phyloP scores from a whole-genome alignment of 2,888 invertebrate species.

The Pterobdella sp. region DNA sequence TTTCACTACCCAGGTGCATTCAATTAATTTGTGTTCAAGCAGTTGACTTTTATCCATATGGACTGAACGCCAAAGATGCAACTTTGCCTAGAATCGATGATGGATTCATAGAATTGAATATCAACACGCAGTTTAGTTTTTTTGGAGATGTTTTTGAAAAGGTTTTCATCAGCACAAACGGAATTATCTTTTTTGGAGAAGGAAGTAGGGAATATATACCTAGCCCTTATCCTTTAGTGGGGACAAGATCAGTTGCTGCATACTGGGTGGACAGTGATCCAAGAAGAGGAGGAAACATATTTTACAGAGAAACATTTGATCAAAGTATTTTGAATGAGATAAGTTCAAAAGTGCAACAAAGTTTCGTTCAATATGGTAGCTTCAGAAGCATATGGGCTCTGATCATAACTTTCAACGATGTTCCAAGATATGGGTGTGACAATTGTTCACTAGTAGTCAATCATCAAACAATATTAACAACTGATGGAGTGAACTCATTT shows the following conservation, averaged over 20 bases:
- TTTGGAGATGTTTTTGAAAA: slow-evolving; percentile 21
- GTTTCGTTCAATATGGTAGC: slow-evolving; percentile 13
- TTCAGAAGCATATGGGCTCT: slow-evolving; percentile 26
- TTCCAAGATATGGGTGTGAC: slow-evolving; percentile 15
- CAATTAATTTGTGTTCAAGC: too few relatives aligned
- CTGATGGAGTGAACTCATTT: slow-evolving; percentile 29
- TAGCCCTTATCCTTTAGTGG: slow-evolving; percentile 14
- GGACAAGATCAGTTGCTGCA: slow-evolving; percentile 19
- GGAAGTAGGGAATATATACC: slow-evolving; percentile 16
- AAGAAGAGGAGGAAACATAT: slow-evolving; percentile 25
- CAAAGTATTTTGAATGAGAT: slow-evolving; percentile 5
- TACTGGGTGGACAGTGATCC: slow-evolving; percentile 30
- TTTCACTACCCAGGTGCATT: too few relatives aligned
- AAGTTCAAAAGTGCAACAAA: neutral
- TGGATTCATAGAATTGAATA: slow-evolving; percentile 5
- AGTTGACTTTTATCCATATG: slow-evolving; percentile 22
- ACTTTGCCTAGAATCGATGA: slow-evolving; percentile 24
- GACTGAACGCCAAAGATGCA: neutral
- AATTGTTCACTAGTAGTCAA: slow-evolving; percentile 2
- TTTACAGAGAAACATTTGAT: slow-evolving; percentile 24
- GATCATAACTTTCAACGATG: slow-evolving; percentile 24
- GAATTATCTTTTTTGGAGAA: slow-evolving; percentile 27
- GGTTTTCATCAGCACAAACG: slow-evolving; percentile 28
- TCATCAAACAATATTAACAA: slow-evolving; percentile 28
- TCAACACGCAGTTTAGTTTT: slow-evolving; percentile 24